A percentile compares a stretch with the other conserved stretches of the same genome.
These are phyloP conservation scores for Notamacropus eugenii DNA, from an alignment of 2,797 vertebrate species.

Conservation along the genomic window DNA sequence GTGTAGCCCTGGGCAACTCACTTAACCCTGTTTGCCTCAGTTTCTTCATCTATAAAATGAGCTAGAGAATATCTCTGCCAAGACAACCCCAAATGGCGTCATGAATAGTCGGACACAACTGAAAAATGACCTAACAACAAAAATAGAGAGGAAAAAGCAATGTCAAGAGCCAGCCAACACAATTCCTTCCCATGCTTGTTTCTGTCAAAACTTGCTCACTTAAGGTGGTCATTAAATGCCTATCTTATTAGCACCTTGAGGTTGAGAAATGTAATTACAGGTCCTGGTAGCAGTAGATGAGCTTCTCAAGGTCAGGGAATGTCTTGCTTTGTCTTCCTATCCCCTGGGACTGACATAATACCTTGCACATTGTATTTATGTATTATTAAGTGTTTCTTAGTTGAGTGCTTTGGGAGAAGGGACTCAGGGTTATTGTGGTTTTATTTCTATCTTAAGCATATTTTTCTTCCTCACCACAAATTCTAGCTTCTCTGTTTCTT, in stretches of 20 bases:
- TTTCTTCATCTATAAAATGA: background rate
- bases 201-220: background rate
- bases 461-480: background rate
- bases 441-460: background rate
- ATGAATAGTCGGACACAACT: background rate
- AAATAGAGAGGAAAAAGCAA: conserved; percentile 10
- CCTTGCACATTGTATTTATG: background rate
- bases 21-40: background rate
- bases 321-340: background rate
- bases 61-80: background rate
- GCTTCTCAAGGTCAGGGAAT: background rate
- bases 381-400: background rate
- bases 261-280: background rate
- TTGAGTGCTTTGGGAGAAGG: background rate
- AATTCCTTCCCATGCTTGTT: background rate
- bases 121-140: background rate
- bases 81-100: background rate
- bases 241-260: background rate
- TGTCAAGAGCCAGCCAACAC: background rate
- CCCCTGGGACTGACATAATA: background rate
- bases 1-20: background rate
- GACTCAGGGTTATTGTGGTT: background rate
- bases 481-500: background rate
- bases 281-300: background rate
- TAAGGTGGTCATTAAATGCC: background rate